phyloP scores from a whole-genome alignment of 1,140 invertebrate species.

The Zaprionus africanus region DNA sequence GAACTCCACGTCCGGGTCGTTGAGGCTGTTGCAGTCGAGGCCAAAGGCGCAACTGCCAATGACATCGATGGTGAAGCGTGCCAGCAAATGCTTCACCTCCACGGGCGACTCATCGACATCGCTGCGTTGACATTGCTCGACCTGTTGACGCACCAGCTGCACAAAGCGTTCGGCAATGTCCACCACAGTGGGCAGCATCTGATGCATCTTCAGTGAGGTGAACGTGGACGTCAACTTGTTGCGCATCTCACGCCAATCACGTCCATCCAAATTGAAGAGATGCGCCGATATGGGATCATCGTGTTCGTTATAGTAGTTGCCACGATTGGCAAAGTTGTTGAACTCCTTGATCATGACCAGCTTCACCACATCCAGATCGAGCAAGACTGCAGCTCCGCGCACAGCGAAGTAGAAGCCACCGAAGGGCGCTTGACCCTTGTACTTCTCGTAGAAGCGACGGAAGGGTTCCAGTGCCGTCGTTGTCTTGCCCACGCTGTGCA shows the following conservation, averaged over 20 bases:
- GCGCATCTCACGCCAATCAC: slow-evolving; percentile 86
- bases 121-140: not conserved
- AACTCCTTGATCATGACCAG: slow-evolving; percentile 87
- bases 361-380: slow-evolving; percentile 87
- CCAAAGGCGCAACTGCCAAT: slow-evolving; percentile 87
- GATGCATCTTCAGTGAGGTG: slow-evolving; percentile 86
- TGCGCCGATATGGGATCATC: slow-evolving; percentile 85
- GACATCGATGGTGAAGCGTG: slow-evolving; percentile 87
- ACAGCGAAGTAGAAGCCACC: slow-evolving; percentile 58
- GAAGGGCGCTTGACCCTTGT: slow-evolving; percentile 62
- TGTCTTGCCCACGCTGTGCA: slow-evolving; percentile 47
- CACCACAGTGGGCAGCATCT: slow-evolving; percentile 84
- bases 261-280: slow-evolving; percentile 84
- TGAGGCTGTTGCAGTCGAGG: slow-evolving; percentile 86
- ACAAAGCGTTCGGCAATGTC: slow-evolving; percentile 75
- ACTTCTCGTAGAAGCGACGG: slow-evolving; percentile 70
- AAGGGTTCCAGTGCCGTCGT: slow-evolving; percentile 41
- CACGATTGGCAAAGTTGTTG: slow-evolving; percentile 85
- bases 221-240: slow-evolving; percentile 86
- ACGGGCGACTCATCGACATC: slow-evolving; percentile 29
- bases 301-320: slow-evolving; percentile 83
- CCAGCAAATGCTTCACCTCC: slow-evolving; percentile 84
- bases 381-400: slow-evolving; percentile 41
- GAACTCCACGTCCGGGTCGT: slow-evolving; percentile 86
- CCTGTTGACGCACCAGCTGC: slow-evolving; percentile 60